Percentiles rank a stretch among this genome's conserved stretches.
Conservation (phyloP, 2,888 invertebrate species). For the Parnassius glacialis region DNA sequence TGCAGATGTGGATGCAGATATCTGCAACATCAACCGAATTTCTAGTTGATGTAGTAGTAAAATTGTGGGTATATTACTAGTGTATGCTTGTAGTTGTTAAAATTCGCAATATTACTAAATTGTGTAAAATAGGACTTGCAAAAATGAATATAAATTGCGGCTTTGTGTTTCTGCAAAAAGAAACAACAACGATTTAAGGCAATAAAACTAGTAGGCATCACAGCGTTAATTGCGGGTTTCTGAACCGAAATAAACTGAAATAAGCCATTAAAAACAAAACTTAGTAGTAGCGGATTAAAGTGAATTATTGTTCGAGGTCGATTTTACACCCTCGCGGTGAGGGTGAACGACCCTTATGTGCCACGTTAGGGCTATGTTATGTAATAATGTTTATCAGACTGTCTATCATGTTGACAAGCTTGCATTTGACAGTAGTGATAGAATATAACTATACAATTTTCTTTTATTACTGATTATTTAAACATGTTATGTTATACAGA, state of each 20-base stretch:
- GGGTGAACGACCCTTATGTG: slow-evolving; percentile 59
- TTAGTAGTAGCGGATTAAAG: slow-evolving; percentile 29
- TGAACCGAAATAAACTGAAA: slow-evolving; percentile 11
- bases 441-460: too few species aligned
- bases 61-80: too few species aligned
- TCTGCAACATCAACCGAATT: too few species aligned
- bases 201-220: slow-evolving; percentile 6
- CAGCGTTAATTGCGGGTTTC: slow-evolving; percentile 14
- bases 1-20: too few species aligned
- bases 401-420: slow-evolving; percentile 37
- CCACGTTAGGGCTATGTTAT: slow-evolving; percentile 41
- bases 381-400: slow-evolving; percentile 47
- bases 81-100: too few species aligned
- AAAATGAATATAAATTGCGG: too few species aligned
- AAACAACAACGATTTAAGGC: background rate
- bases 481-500: too few species aligned
- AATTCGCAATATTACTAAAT: too few species aligned
- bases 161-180: too few species aligned
- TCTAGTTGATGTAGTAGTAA: too few species aligned
- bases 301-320: slow-evolving; percentile 22
- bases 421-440: background rate
- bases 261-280: slow-evolving; percentile 27
- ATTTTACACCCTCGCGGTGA: slow-evolving; percentile 25
- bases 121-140: too few species aligned
- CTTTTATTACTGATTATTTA: too few species aligned